These are phyloP conservation scores for Trachelipus rathkii DNA, from an alignment of 1,140 invertebrate species.

Conservation along the genomic window DNA sequence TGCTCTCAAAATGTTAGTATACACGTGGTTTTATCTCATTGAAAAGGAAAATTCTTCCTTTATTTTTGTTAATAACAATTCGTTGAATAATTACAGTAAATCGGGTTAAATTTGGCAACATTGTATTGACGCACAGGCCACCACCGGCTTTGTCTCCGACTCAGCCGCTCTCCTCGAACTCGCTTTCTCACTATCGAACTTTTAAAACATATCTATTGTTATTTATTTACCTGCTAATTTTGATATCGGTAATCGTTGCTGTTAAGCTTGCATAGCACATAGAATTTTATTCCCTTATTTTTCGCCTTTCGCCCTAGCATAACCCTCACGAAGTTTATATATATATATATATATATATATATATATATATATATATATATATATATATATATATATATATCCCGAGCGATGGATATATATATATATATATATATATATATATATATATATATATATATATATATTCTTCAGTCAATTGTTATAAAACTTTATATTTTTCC, in stretches of 20 bases:
- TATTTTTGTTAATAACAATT: too few relatives aligned
- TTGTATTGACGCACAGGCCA: background rate
- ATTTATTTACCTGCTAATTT: constrained; percentile 6
- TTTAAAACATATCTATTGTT: background rate
- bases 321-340: background rate
- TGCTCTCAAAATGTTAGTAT: background rate
- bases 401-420: too few relatives aligned
- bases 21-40: background rate
- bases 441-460: too few relatives aligned
- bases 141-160: constrained; percentile 1
- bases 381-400: too few relatives aligned
- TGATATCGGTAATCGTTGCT: constrained; percentile 7
- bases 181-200: constrained; percentile 2
- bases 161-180: background rate
- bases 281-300: background rate
- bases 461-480: too few relatives aligned
- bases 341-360: constrained; percentile 15
- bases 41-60: too few relatives aligned
- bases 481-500: too few relatives aligned
- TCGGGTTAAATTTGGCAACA: background rate
- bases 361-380: constrained; percentile 15
- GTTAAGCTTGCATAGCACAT: background rate
- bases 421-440: too few relatives aligned
- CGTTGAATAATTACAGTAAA: too few relatives aligned
- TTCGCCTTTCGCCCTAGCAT: background rate